Evolutionary conservation across 2,113 vertebrate species (phyloP), one percentile per base, ranked within the genome.

Genomic region (Ochotona curzoniae): DNA sequence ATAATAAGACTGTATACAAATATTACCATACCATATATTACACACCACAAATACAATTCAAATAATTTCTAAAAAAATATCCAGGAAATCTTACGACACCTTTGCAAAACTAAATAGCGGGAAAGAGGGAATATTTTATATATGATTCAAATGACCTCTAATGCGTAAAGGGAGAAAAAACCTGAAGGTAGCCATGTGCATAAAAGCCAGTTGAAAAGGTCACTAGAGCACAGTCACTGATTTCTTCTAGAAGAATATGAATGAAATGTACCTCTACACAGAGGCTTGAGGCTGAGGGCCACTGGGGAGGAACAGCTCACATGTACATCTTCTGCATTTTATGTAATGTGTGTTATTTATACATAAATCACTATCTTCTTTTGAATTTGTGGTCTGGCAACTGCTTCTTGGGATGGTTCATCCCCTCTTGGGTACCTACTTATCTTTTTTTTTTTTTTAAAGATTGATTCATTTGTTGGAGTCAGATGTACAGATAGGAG

Each of bases 281-380:
- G 44, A 8, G 20, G 49, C 26, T 7, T 61, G 63, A 83, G 25
- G 82, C 30, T 87, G 76, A 76, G 67, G 35, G 13, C 3, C 44
- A 17, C 64, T 71, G 82, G 25, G 25, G 69, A 54, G 28, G 38
- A 18, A 80, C 17, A 47, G 20, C 17, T 47, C 26, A 64, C 28
- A 67, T 8, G 23, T 80, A 25, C 92, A 51, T 8, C 5, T 71
- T 83, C 83, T 61, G 73, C 84, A 84, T 71, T 93, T 95, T 83
- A 57, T 26, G 64, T 10, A 32, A 75, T 28, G 38, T 38, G 28
- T 69, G 74, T 60, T 3, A 20, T 60, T 44, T 78, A 83, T 12
- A 60, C 73, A 51, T 51, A 51, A 63, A 63, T 63, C 49, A 89
- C 57, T 32, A 21, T 21, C 75, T 81, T 54, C 20, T 85, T 61